Evolutionary conservation across 1,140 invertebrate species (phyloP), one percentile per base, ranked within the genome.

Genomic region (Philotrypesis tridentata): DNA sequence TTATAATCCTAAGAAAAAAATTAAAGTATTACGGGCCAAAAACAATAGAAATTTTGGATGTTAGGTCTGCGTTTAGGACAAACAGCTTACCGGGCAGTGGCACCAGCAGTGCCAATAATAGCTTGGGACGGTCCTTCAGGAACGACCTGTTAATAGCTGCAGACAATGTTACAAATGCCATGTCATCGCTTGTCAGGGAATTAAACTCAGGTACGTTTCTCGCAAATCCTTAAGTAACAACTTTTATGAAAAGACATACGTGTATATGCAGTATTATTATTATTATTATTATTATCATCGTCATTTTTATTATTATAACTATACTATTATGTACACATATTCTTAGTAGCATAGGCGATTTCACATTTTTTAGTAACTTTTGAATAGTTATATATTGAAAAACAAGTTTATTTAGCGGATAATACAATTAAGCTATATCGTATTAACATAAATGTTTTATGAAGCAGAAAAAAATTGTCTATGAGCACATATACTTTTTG

Each of bases 151-250:
- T 98, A 82, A 96, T 97, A 87, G 97, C 98, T 68, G 97, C 97
- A 75, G 97, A 99, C 92, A 98, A 97, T 72, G 97, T 98, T 75
- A 98, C 97, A 72, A 97, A 97, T 92, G 97, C 97, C 70, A 98
- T 99, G 96, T 98, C 97, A 73, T 97, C 97, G 60, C 94, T 99
- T 84, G 97, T 99, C 76, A 94, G 97, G 91, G 97, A 98, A 93
- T 94, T 99, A 33, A 98, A 99, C 92, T 97, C 97, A 93, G 97
- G 95, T 96, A 93, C 88, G 89, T 86, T 84, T 67, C 67, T 63
- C 73, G 65, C 23, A 65, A 11, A 80, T 67, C n/a, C 12, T 65
- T 14, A 31, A 40, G 33, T 60, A 12, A 61, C 33, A 67, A 78
- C 70, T 25, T 23, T 70, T 73, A 6, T 40, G 75, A 67, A 67